Evolutionary conservation across 2,113 vertebrate species (phyloP).

Genomic region (Rallus limicola): DNA sequence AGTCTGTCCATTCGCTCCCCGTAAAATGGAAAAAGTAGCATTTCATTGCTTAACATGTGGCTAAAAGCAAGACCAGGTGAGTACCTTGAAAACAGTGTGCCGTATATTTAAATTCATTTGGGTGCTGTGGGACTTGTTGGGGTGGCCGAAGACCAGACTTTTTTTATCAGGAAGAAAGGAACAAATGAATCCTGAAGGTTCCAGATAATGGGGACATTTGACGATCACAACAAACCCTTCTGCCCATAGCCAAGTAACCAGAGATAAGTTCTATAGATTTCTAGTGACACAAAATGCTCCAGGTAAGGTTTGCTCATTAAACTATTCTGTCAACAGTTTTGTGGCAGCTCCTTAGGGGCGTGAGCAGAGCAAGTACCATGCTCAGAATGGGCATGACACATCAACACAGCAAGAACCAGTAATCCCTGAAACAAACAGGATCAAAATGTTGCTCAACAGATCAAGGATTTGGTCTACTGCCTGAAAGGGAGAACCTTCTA

Average conservation of each 20-base stretch:
- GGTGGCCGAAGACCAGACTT: not conserved
- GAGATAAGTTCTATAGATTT: not conserved
- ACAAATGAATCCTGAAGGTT: not conserved
- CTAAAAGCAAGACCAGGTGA: not conserved
- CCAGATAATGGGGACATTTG: not conserved
- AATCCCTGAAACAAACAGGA: fast-evolving
- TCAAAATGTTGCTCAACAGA: not conserved
- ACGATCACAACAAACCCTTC: not conserved
- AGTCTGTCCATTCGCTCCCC: not conserved
- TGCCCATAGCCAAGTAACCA: not conserved
- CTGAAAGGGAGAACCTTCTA: not conserved
- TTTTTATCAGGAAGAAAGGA: not conserved
- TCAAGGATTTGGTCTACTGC: not conserved
- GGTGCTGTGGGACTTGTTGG: not conserved
- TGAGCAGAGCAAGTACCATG: not conserved
- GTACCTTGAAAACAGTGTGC: not conserved
- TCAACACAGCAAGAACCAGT: not conserved
- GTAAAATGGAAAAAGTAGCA: not conserved
- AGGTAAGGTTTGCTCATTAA: not conserved
- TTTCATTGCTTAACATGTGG: not conserved
- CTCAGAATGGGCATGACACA: not conserved
- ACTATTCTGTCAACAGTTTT: not conserved
- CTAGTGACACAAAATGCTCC: not conserved
- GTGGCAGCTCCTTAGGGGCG: not conserved
- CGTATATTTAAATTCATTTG: not conserved